phyloP scores from a whole-genome alignment of 2,113 vertebrate genomes.

The Silurus glanis region DNA sequence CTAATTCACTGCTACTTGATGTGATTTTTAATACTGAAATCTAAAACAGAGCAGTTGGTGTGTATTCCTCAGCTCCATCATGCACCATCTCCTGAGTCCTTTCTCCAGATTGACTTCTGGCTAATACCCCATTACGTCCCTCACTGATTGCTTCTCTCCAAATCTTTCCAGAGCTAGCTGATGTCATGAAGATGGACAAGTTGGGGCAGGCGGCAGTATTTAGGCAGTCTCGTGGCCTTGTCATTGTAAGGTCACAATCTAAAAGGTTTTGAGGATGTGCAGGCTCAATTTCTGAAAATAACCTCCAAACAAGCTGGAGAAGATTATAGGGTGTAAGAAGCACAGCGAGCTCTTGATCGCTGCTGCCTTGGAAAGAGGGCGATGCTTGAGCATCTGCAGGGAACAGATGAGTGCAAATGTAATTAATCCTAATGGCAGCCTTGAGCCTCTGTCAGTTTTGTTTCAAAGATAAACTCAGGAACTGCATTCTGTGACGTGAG shows the following conservation, averaged over 20 bases:
- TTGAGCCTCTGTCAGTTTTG: constrained; percentile 20
- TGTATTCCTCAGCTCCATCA: not conserved
- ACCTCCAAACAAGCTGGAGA: constrained; percentile 22
- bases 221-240: constrained; percentile 9
- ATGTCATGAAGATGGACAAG: constrained; percentile 21
- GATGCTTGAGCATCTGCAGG: constrained; percentile 35
- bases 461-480: constrained; percentile 4
- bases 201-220: constrained; percentile 16
- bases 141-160: not conserved
- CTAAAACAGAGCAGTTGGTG: constrained; percentile 13
- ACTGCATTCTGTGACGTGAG: not conserved
- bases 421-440: constrained; percentile 42
- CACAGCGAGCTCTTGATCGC: constrained; percentile 21
- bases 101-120: not conserved
- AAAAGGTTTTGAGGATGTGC: constrained; percentile 26
- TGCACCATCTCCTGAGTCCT: not conserved
- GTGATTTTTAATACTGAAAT: not conserved
- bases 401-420: constrained; percentile 41
- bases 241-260: constrained; percentile 13
- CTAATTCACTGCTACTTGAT: constrained; percentile 1
- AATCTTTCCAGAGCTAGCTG: not conserved
- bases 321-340: constrained; percentile 38
- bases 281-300: constrained; percentile 38
- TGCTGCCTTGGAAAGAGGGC: constrained; percentile 30
- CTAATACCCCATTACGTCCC: not conserved